These are phyloP conservation scores for Pentalonia nigronervosa DNA, from an alignment of 1,140 invertebrate genomes.

Conservation along the genomic window DNA sequence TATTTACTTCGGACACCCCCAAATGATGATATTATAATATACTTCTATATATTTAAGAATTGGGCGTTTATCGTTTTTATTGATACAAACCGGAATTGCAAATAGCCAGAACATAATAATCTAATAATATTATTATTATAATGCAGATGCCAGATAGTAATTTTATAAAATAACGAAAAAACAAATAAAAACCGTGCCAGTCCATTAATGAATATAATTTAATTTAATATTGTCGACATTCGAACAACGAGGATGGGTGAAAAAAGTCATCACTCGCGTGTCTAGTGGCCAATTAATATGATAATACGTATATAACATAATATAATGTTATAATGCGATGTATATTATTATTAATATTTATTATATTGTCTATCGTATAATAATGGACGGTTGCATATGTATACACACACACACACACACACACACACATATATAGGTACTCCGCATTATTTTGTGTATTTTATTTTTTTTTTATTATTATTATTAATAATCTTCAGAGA, in stretches of 20 bases:
- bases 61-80: neutral
- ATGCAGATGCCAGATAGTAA: neutral
- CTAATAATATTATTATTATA: neutral
- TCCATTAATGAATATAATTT: neutral
- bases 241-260: neutral
- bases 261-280: neutral
- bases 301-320: neutral
- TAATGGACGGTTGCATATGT: neutral
- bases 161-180: neutral
- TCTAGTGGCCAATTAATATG: slow-evolving; percentile 15
- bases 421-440: neutral
- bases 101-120: too few species aligned
- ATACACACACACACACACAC: neutral
- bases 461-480: neutral
- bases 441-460: slow-evolving; percentile 22
- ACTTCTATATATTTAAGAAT: neutral
- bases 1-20: neutral
- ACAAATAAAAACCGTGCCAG: neutral
- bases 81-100: neutral
- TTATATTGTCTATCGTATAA: neutral
- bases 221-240: neutral
- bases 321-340: neutral
- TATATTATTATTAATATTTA: neutral
- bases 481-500: slow-evolving; percentile 52
- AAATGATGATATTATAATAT: neutral